phyloP scores from a whole-genome alignment of 2,113 vertebrate genomes.

The Boleophthalmus pectinirostris region DNA sequence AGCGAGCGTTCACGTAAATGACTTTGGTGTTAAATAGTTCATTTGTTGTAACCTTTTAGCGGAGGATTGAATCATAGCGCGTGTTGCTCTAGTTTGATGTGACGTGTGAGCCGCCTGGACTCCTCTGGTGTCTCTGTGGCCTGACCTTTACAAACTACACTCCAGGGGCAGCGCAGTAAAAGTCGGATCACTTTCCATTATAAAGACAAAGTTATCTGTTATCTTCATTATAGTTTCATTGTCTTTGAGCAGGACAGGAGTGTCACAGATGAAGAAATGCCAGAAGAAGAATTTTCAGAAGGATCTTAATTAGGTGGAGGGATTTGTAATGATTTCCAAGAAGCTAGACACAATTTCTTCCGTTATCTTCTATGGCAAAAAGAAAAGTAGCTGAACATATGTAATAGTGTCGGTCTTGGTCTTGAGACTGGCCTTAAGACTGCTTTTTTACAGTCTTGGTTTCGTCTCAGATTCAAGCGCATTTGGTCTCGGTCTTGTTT shows the following conservation, averaged over 20 bases:
- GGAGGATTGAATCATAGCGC: conserved; percentile 31
- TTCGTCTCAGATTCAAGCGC: no score
- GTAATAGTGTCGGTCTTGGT: no score
- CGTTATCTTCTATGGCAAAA: not conserved
- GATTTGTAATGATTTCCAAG: not conserved
- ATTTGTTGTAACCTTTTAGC: conserved; percentile 64
- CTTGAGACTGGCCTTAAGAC: no score
- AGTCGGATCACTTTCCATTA: conserved; percentile 63
- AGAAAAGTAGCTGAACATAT: not conserved
- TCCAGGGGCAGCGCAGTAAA: conserved; percentile 42
- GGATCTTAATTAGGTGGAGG: not conserved
- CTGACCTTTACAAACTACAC: conserved; percentile 65
- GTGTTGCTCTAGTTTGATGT: conserved; percentile 50
- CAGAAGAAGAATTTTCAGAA: not conserved
- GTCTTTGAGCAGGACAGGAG: not conserved
- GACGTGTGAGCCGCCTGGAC: conserved; percentile 23
- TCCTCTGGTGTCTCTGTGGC: conserved; percentile 43
- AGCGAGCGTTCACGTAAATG: conserved; percentile 42
- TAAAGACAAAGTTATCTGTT: conserved; percentile 45
- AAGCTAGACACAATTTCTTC: not conserved
- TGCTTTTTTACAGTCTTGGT: no score
- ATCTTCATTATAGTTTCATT: conserved; percentile 23
- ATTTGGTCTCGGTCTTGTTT: no score
- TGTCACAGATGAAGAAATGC: conserved; percentile 6
- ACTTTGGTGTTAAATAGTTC: conserved; percentile 50